phyloP scores from a whole-genome alignment of 2,113 vertebrate genomes.

The Percopsis transmontana region DNA sequence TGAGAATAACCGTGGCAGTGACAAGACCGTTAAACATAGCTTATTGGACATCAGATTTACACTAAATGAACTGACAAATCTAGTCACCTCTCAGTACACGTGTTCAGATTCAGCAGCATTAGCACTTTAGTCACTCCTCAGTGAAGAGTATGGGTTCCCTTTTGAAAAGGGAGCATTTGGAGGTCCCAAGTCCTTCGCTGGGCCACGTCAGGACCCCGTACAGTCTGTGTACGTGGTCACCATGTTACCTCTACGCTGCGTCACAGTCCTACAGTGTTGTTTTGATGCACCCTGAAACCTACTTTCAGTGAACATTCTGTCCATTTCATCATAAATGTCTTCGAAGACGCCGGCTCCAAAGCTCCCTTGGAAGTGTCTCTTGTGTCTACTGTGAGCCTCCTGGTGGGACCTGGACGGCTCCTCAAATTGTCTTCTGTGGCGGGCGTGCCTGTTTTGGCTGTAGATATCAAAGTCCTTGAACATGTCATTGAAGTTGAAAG shows the following conservation, averaged over 20 bases:
- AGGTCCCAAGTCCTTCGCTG: background rate
- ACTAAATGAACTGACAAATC: conserved; percentile 17
- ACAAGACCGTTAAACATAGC: conserved; percentile 9
- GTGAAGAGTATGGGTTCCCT: conserved; percentile 18
- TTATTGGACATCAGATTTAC: conserved; percentile 18
- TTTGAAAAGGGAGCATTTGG: conserved; percentile 19
- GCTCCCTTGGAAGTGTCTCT: conserved; percentile 87
- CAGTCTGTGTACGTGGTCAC: conserved; percentile 98
- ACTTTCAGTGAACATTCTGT: conserved; percentile 92
- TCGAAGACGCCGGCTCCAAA: conserved; percentile 88
- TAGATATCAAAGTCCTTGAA: conserved; percentile 93
- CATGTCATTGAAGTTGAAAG: conserved; percentile 91
- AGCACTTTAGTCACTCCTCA: conserved; percentile 6
- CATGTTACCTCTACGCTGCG: conserved; percentile 95
- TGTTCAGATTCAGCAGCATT: conserved; percentile 22
- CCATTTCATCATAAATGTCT: conserved; percentile 93
- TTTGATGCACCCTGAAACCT: conserved; percentile 86
- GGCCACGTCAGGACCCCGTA: conserved; percentile 71
- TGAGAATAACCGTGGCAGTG: background rate
- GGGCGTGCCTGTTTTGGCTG: conserved; percentile 83
- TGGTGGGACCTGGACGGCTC: conserved; percentile 85
- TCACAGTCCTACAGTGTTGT: conserved; percentile 93
- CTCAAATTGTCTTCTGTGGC: conserved; percentile 88
- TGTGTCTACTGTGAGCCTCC: conserved; percentile 83
- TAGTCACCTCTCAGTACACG: conserved; percentile 9